Base-by-base conservation (phyloP, 64 coral and sea anemone species). In the Montipora sp. region DNA sequence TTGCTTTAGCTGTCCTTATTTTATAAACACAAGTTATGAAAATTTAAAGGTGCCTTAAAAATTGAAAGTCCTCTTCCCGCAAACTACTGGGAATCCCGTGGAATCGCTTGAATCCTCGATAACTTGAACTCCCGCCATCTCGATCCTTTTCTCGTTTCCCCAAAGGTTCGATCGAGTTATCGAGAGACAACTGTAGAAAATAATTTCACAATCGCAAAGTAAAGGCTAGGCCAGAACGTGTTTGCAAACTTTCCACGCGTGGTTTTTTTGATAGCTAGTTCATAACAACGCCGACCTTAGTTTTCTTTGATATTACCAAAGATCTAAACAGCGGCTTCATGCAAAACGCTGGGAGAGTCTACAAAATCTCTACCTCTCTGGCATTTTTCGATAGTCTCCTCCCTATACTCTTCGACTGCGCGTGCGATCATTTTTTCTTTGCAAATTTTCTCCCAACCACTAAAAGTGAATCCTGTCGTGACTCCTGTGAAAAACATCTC, bases 401-500 rank as follows among this genome's bases (percentile, higher is more conserved):
- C 14, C 63, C 9, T 58, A 80, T 47, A 90, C 71, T 90, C 78
- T 46, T 72, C 10, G 53, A 57, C 10, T 1, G 45, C 75, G 20
- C 16, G 4, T 3, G 27, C 51, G 43, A 83, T 91, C 3, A 14
- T 73, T 58, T 74, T 9, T 44, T 59, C 15, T 19, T 14, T 50
- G 13, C 16, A 8, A 57, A 83, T 75, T 84, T 63, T 84, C 14
- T 92, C 70, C 79, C 79, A 84, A 19, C 90, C 80, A 45, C 0
- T 44, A 22, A 90, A 73, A 66, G 9, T 81, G 16, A 36, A 59
- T 7, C 48, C 80, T 10, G 78, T 5, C 10, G 80, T 92, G 3
- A 92, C 78, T 63, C 67, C 13, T 3, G 19, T 84, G 43, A 92
- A 84, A 81, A 92, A 92, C 10, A 77, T 21, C 49, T 84, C 68